A percentile compares a stretch with the other conserved stretches of the same genome.
Evolutionary conservation across 2,797 vertebrate species (phyloP).

Genomic region (Tarsius wallacei): DNA sequence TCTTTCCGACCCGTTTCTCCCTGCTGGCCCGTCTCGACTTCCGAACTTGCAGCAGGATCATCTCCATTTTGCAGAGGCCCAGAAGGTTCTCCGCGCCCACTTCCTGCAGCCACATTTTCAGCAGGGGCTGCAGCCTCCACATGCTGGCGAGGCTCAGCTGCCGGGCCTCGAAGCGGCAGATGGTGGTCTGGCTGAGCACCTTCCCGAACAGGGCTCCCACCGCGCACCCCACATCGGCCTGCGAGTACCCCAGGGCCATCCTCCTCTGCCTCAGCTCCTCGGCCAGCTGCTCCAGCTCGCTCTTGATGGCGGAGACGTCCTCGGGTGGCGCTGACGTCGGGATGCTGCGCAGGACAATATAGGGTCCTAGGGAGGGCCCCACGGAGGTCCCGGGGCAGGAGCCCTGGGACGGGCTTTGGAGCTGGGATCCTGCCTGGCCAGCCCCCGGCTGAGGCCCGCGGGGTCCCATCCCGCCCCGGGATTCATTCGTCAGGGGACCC

Average conservation of each 20-base stretch:
- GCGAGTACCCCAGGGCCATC: conserved; percentile 88
- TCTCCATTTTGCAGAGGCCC: conserved; percentile 75
- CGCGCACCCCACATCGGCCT: conserved; percentile 88
- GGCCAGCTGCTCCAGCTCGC: conserved; percentile 89
- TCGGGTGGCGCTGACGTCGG: conserved; percentile 58
- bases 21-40: conserved; percentile 57
- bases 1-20: conserved; percentile 82
- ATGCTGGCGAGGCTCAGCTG: conserved; percentile 84
- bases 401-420: background rate
- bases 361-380: background rate
- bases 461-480: background rate
- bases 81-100: conserved; percentile 86
- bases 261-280: conserved; percentile 89
- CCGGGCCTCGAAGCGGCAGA: conserved; percentile 72
- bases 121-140: conserved; percentile 84
- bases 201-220: conserved; percentile 87
- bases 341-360: background rate
- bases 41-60: conserved; percentile 53
- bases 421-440: background rate
- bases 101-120: conserved; percentile 89
- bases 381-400: background rate
- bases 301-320: conserved; percentile 78
- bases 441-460: background rate
- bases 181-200: conserved; percentile 71
- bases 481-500: background rate